Evolutionary conservation across 1,140 invertebrate genomes (phyloP), one percentile per base, ranked within the genome.

Genomic region (Nephila pilipes): DNA sequence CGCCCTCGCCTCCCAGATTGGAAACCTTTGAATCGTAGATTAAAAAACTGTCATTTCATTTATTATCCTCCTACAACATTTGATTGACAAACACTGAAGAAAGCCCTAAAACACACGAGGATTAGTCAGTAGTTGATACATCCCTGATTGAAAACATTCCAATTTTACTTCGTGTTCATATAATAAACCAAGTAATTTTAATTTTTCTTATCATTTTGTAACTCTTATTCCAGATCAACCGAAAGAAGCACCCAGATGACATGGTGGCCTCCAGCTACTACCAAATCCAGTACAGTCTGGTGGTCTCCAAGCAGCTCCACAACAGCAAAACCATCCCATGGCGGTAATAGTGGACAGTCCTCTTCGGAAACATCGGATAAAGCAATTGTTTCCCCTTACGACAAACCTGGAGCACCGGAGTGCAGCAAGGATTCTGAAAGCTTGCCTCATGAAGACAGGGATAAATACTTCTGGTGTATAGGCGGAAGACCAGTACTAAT

Each of bases 381-480:
- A 79, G 93, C 55, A 55, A 85, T 93, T 16, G 81, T 89, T 1
- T 92, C 88, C 0, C 79, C 91, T 5, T 93, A 87, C 14, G 87
- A 91, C 22, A 63, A 85, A 46, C 94, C 92, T 22, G 88, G 90
- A 6, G 92, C 87, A 87, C 81, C 88, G 5, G 83, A 94, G n/a
- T 91, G 92, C 46, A 90, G 55, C 8, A 55, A 8, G 25, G 80
- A 57, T 12, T 63, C 58, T 6, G 58, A 88, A 58, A 65, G 57
- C 55, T 65, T 93, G 54, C 79, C 85, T 58, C 94, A 95, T n/a
- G 81, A 81, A 36, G 94, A 95, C 20, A 95, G 94, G 63, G 90
- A 93, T 25, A 94, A 95, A 92, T 95, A 95, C 60, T 95, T 94
- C 80, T 95, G 95, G 95, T 95, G 95, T 46, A 94, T 95, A 32